A percentile compares a stretch with the other conserved stretches of the same genome.
Evolutionary conservation across 2,797 vertebrate genomes (phyloP).

Genomic region (Gymnocypris eckloni): DNA sequence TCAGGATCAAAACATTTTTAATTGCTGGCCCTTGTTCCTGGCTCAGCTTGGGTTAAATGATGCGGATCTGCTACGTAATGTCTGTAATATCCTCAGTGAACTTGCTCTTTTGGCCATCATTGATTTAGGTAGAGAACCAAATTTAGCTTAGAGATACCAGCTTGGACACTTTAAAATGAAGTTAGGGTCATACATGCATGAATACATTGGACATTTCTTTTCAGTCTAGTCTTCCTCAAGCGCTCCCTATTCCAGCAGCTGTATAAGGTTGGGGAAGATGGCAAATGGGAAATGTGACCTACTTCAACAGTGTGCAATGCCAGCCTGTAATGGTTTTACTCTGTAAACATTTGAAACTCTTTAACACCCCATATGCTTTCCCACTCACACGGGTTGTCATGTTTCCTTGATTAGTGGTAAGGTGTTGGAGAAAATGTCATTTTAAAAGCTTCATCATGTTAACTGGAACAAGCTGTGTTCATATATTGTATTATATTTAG

Average conservation of each 20-base stretch:
- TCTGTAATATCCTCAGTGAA: constrained; percentile 72
- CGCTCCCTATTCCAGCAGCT: constrained; percentile 65
- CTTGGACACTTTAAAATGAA: constrained; percentile 39
- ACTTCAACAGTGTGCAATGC: constrained; percentile 56
- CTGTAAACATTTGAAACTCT: constrained; percentile 47
- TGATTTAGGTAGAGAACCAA: constrained; percentile 68
- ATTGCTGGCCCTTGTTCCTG: constrained; percentile 76
- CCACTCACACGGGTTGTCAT: background rate
- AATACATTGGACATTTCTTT: constrained; percentile 58
- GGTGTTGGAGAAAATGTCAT: constrained; percentile 7
- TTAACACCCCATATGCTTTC: constrained; percentile 18
- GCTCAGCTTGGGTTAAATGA: constrained; percentile 70
- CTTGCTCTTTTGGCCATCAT: constrained; percentile 69
- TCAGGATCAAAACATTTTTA: constrained; percentile 61
- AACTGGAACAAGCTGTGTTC: background rate
- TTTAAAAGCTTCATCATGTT: background rate
- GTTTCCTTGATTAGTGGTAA: constrained; percentile 18
- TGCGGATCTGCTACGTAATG: constrained; percentile 72
- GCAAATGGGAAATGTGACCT: constrained; percentile 73
- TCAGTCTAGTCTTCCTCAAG: constrained; percentile 61
- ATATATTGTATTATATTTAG: background rate
- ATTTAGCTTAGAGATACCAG: constrained; percentile 67
- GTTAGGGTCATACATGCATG: constrained; percentile 57
- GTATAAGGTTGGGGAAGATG: constrained; percentile 64
- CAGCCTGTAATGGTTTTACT: constrained; percentile 60